Evolutionary conservation across 2,888 invertebrate species (phyloP).

Genomic region (Stenurella melanura): DNA sequence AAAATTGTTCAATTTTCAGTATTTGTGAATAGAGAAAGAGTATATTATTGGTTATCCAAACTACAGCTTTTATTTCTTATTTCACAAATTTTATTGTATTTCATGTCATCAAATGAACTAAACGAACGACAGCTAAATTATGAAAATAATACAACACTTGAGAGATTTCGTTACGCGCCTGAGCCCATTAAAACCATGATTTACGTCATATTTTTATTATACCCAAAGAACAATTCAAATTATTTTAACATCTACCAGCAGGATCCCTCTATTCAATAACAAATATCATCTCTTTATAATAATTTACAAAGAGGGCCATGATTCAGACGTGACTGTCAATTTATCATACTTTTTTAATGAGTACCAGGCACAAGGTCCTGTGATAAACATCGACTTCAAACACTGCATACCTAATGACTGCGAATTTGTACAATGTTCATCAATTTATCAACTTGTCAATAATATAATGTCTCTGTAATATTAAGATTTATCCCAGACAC

Average conservation of each 20-base stretch:
- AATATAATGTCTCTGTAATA: conserved; percentile 33
- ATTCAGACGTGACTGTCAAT: conserved; percentile 5
- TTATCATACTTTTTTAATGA: conserved; percentile 17
- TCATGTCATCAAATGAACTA: too few relatives aligned
- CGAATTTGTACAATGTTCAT: conserved; percentile 24
- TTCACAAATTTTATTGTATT: too few relatives aligned
- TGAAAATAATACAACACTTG: neutral
- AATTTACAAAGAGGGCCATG: neutral
- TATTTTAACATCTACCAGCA: neutral
- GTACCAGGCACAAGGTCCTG: neutral
- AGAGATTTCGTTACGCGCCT: neutral
- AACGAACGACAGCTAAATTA: neutral
- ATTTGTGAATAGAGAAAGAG: too few relatives aligned
- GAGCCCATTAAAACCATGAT: neutral
- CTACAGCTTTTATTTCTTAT: too few relatives aligned
- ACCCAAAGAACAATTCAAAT: neutral
- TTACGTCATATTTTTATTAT: neutral
- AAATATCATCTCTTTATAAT: neutral
- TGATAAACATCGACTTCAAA: conserved; percentile 17
- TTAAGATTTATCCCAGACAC: conserved; percentile 38
- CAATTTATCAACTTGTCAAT: conserved; percentile 37
- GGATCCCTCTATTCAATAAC: conserved; percentile 10
- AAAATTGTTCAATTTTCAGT: too few relatives aligned
- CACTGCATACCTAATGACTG: conserved; percentile 21
- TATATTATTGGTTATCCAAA: too few relatives aligned